A percentile compares a stretch with the other conserved stretches of the same genome.
These are phyloP conservation scores for Ctena decussata DNA, from an alignment of 2,888 invertebrate species.

Conservation along the genomic window DNA sequence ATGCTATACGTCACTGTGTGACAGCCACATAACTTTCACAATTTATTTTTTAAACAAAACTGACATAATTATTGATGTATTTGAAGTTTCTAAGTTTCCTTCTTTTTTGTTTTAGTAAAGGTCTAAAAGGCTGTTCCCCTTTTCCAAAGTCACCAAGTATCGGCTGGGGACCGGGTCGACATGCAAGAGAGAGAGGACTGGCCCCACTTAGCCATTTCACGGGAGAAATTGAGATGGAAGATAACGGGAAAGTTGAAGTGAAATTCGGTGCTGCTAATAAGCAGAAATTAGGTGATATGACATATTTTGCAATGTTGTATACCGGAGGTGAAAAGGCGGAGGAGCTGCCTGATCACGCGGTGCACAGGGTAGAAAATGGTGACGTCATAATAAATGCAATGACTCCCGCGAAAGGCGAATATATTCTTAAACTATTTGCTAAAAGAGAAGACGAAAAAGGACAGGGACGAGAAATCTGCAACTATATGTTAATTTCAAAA, in stretches of 20 bases:
- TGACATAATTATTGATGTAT: too few species aligned
- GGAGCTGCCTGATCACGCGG: slow-evolving; percentile 64
- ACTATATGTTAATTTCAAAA: slow-evolving; percentile 68
- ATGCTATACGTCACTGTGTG: too few species aligned
- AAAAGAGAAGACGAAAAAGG: slow-evolving; percentile 49
- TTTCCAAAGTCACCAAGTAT: slow-evolving; percentile 80
- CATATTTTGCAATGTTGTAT: slow-evolving; percentile 62
- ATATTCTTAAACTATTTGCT: slow-evolving; percentile 64
- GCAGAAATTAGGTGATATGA: slow-evolving; percentile 56
- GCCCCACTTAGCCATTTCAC: slow-evolving; percentile 72
- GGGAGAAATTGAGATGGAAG: slow-evolving; percentile 65
- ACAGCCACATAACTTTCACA: too few species aligned
- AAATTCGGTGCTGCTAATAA: slow-evolving; percentile 62
- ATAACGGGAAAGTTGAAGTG: slow-evolving; percentile 67
- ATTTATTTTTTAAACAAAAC: too few species aligned
- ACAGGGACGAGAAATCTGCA: slow-evolving; percentile 64
- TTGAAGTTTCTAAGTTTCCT: too few species aligned
- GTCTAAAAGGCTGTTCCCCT: slow-evolving; percentile 61
- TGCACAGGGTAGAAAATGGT: slow-evolving; percentile 70
- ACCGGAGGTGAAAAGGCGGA: slow-evolving; percentile 63
- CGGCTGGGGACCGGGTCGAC: slow-evolving; percentile 83
- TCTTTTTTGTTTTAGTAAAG: slow-evolving; percentile 29
- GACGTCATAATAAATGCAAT: slow-evolving; percentile 70
- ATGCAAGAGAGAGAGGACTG: slow-evolving; percentile 58
- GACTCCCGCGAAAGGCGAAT: slow-evolving; percentile 68